These are phyloP conservation scores for Bombus superbus DNA, from an alignment of 1,140 invertebrate genomes.

Conservation along the genomic window DNA sequence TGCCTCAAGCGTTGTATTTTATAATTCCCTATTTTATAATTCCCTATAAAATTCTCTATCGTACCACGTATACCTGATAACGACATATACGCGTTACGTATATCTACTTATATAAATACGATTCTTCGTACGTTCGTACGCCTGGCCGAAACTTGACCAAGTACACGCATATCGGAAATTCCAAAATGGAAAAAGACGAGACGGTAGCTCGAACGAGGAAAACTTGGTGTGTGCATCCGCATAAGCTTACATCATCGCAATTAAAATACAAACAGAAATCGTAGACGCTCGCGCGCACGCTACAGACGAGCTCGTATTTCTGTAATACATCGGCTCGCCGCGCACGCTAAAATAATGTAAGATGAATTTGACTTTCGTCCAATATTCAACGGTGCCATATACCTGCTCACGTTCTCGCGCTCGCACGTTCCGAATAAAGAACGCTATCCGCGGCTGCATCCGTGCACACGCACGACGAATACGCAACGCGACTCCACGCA, in stretches of 20 bases:
- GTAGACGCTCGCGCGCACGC: neutral
- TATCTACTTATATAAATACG: neutral
- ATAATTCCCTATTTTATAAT: neutral
- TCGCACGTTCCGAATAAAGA: conserved; percentile 66
- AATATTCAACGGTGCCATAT: conserved; percentile 45
- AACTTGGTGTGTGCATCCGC: neutral
- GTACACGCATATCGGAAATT: neutral
- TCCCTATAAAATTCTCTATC: neutral
- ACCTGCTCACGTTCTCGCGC: conserved; percentile 52
- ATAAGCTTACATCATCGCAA: conserved; percentile 40
- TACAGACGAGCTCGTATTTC: conserved; percentile 31
- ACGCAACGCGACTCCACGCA: too few species aligned
- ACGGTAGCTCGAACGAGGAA: neutral
- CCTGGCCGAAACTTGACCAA: neutral
- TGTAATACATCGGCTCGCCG: conserved; percentile 36
- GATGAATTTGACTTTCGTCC: conserved; percentile 55
- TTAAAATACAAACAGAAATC: conserved; percentile 50
- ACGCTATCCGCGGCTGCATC: conserved; percentile 16
- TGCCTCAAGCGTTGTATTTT: neutral
- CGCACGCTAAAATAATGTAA: conserved; percentile 52
- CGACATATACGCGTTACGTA: neutral
- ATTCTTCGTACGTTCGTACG: neutral
- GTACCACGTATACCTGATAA: neutral
- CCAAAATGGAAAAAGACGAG: neutral
- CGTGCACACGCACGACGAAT: neutral